Evolutionary conservation across 1,140 invertebrate genomes (phyloP).

Genomic region (Capitella teleta): DNA sequence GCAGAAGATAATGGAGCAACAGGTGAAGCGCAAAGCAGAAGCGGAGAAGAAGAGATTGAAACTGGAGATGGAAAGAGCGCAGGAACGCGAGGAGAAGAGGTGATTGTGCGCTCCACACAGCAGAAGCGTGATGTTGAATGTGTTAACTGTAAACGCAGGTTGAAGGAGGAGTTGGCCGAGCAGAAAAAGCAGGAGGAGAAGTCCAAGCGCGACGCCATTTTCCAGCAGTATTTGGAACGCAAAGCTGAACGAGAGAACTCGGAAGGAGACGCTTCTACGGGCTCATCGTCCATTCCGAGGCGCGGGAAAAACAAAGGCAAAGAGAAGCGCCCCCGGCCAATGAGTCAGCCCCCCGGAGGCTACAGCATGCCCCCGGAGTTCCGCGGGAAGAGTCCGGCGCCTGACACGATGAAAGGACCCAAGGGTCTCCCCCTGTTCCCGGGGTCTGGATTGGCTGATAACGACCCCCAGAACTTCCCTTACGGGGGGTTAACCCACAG

Average conservation of each 20-base stretch:
- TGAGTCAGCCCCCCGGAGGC: no score
- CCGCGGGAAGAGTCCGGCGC: no score
- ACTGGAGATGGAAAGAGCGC: constrained; percentile 64
- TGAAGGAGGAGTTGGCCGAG: constrained; percentile 70
- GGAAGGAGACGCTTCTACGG: not conserved
- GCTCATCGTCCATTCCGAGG: not conserved
- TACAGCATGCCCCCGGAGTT: no score
- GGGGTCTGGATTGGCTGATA: not conserved
- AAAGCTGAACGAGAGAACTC: constrained; percentile 55
- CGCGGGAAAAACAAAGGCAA: not conserved
- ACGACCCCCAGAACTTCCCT: not conserved
- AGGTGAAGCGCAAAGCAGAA: constrained; percentile 71
- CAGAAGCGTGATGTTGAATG: not conserved
- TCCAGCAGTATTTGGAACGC: constrained; percentile 88
- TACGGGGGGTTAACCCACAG: constrained; percentile 24
- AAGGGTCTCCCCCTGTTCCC: no score
- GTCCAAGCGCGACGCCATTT: constrained; percentile 68
- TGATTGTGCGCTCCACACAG: constrained; percentile 7
- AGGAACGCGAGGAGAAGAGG: constrained; percentile 54
- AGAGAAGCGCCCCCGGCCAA: not conserved
- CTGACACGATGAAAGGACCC: no score
- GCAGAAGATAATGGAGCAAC: constrained; percentile 73
- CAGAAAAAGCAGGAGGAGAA: constrained; percentile 85
- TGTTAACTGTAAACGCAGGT: constrained; percentile 26
- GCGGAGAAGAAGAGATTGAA: constrained; percentile 58